Percentiles rank a stretch among this genome's conserved stretches.
Conservation (phyloP, 2,113 vertebrate genomes). For the Natator depressus region DNA sequence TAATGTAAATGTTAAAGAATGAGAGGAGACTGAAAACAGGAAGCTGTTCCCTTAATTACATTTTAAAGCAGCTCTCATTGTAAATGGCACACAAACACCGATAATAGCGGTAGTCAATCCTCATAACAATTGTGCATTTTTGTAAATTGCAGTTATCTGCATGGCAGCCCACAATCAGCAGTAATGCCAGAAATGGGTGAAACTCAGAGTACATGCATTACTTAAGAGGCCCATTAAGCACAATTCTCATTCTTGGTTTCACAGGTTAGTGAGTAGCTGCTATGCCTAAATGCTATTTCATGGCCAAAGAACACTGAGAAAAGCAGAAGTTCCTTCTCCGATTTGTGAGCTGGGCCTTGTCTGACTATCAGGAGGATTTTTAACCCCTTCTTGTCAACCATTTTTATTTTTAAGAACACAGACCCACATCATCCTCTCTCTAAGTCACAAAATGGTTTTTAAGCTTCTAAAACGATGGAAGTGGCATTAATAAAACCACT, state of each 20-base stretch:
- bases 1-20: neutral
- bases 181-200: neutral
- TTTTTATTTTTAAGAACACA: neutral
- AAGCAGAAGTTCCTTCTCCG: neutral
- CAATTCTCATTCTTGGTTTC: constrained; percentile 50
- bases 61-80: neutral
- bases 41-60: neutral
- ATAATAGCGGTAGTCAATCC: neutral
- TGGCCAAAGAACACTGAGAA: neutral
- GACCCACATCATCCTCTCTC: too few species aligned
- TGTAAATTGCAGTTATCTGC: constrained; percentile 38
- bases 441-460: neutral
- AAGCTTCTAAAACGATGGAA: neutral
- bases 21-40: neutral
- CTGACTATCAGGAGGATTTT: neutral
- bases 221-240: constrained; percentile 56
- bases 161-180: constrained; percentile 33
- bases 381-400: neutral
- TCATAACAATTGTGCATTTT: neutral
- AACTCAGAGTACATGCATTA: constrained; percentile 8
- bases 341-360: neutral
- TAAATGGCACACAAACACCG: neutral
- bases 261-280: constrained; percentile 37
- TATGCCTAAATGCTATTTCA: neutral
- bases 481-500: neutral